These are phyloP conservation scores for Cyanoliseus patagonus DNA, from an alignment of 2,113 vertebrate species.

Conservation along the genomic window DNA sequence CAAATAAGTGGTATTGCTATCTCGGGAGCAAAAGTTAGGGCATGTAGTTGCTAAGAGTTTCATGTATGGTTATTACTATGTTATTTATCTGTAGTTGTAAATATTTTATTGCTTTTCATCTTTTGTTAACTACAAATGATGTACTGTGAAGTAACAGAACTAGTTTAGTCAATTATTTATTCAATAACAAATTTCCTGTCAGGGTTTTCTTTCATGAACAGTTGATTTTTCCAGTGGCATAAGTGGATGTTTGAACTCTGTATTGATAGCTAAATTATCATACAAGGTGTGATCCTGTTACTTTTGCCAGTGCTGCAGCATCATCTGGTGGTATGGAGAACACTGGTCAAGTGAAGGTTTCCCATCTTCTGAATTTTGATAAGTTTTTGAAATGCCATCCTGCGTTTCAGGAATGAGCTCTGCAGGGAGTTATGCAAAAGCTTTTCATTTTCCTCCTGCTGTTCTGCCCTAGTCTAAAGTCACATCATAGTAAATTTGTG, in stretches of 20 bases:
- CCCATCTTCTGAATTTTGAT: background rate
- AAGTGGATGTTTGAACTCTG: conserved; percentile 3
- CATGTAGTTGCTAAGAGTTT: conserved; percentile 70
- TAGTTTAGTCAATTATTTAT: background rate
- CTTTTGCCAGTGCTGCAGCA: conserved; percentile 12
- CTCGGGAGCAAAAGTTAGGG: conserved; percentile 73
- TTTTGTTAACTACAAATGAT: conserved; percentile 7
- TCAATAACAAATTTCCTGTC: conserved; percentile 30
- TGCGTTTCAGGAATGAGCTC: background rate
- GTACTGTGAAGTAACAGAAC: background rate
- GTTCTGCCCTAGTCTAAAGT: background rate
- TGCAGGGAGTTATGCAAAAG: conserved; percentile 1
- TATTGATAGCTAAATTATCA: background rate
- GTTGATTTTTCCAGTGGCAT: conserved; percentile 15
- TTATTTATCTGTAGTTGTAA: conserved; percentile 35
- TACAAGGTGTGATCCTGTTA: background rate
- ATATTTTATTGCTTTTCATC: conserved; percentile 25
- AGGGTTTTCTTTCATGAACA: conserved; percentile 4
- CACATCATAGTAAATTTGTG: background rate
- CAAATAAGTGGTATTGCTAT: conserved; percentile 77
- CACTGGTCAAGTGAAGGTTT: background rate
- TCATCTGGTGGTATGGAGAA: background rate
- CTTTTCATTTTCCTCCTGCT: conserved; percentile 19
- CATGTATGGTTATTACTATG: conserved; percentile 72
- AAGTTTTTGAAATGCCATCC: background rate